Percentiles rank a stretch among this genome's conserved stretches.
Conservation (phyloP, 2,888 invertebrate genomes). For the Plutella xylostella region DNA sequence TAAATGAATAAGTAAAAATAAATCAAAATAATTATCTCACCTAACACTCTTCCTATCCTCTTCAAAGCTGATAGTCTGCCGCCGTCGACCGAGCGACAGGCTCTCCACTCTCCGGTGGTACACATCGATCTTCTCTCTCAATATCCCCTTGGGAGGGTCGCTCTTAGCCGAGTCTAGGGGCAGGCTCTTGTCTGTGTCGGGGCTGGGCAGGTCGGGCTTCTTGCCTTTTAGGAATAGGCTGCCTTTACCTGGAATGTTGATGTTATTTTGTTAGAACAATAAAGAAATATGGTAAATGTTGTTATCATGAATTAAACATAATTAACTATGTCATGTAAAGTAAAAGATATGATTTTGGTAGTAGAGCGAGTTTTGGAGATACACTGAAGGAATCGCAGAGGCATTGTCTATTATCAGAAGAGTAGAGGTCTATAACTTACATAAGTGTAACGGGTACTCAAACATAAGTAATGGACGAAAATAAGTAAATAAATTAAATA, state of each 20-base stretch:
- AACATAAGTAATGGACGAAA: too few relatives aligned
- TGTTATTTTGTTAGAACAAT: too few relatives aligned
- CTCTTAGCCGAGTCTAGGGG: slow-evolving; percentile 51
- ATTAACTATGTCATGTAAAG: too few relatives aligned
- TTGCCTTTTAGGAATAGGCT: slow-evolving; percentile 48
- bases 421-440: too few relatives aligned
- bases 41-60: slow-evolving; percentile 82
- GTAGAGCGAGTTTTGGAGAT: too few relatives aligned
- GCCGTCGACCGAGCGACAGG: slow-evolving; percentile 31
- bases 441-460: too few relatives aligned
- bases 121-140: slow-evolving; percentile 67
- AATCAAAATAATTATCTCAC: slow-evolving; percentile 28
- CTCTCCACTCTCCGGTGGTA: slow-evolving; percentile 39
- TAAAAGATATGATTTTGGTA: too few relatives aligned
- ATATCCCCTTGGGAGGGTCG: slow-evolving; percentile 70
- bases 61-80: slow-evolving; percentile 64
- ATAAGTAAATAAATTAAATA: too few relatives aligned
- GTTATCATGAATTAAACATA: too few relatives aligned
- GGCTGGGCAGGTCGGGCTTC: slow-evolving; percentile 53
- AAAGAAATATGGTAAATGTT: background rate
- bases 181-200: slow-evolving; percentile 54
- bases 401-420: too few relatives aligned
- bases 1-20: too few relatives aligned
- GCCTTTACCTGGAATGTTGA: slow-evolving; percentile 40
- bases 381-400: too few relatives aligned